These are phyloP conservation scores for Desmophyllum pertusum DNA, from an alignment of 92 coral and sea anemone species.

Conservation along the genomic window DNA sequence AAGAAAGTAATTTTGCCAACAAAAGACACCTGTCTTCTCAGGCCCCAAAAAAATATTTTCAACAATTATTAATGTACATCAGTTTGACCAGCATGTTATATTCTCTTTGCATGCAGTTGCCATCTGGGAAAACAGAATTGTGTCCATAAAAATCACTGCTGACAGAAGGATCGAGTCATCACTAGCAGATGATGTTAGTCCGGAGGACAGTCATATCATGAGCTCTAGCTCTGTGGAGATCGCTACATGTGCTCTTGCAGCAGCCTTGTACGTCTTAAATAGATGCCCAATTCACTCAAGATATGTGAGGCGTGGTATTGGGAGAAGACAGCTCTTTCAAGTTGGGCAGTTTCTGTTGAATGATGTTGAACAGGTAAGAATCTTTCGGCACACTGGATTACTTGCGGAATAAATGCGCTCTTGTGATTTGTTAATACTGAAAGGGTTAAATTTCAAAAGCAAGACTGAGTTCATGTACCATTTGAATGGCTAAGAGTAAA, in stretches of 20 bases:
- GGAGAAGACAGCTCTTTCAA: slow-evolving; percentile 21
- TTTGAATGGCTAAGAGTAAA: too few species aligned
- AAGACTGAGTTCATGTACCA: too few species aligned
- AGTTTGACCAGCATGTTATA: too few species aligned
- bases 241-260: slow-evolving; percentile 36
- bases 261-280: slow-evolving; percentile 45
- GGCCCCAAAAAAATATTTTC: too few species aligned
- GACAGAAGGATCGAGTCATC: neutral
- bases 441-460: neutral
- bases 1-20: too few species aligned
- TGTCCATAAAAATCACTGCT: slow-evolving; percentile 8
- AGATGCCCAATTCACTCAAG: slow-evolving; percentile 74
- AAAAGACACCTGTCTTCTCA: too few species aligned
- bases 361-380: slow-evolving; percentile 2
- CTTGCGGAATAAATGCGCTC: neutral
- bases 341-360: slow-evolving; percentile 12
- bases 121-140: slow-evolving; percentile 17
- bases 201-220: slow-evolving; percentile 4
- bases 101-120: neutral
- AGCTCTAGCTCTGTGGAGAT: neutral
- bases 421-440: neutral
- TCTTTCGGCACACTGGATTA: neutral
- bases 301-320: slow-evolving; percentile 62
- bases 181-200: neutral
- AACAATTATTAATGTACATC: too few species aligned